These are phyloP conservation scores for Adelosebastes latens DNA, from an alignment of 2,797 vertebrate species.

Conservation along the genomic window DNA sequence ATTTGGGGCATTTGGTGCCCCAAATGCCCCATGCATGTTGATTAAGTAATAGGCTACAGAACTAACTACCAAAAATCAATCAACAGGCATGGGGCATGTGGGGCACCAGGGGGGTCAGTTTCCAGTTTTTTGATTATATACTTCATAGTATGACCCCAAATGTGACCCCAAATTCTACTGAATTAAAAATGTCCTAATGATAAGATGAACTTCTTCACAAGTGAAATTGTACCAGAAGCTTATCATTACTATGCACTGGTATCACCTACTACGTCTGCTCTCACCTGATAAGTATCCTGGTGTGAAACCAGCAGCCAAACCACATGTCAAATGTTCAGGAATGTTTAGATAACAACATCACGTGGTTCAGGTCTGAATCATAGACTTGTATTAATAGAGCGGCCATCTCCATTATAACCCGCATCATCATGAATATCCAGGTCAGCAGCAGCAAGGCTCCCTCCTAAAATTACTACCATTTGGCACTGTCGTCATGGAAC, in stretches of 20 bases:
- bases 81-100: background rate
- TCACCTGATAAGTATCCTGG: background rate
- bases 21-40: no score
- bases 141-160: background rate
- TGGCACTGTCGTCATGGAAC: background rate
- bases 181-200: background rate
- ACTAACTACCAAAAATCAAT: background rate
- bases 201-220: background rate
- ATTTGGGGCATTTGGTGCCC: no score
- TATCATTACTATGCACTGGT: no score
- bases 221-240: background rate
- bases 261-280: background rate
- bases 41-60: background rate
- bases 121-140: background rate
- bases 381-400: slow-evolving; percentile 40
- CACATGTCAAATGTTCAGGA: slow-evolving; percentile 67
- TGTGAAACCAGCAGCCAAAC: slow-evolving; percentile 9
- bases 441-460: background rate
- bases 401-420: slow-evolving; percentile 12
- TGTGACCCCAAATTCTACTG: background rate
- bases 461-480: background rate
- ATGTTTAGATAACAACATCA: slow-evolving; percentile 66
- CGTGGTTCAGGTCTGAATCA: slow-evolving; percentile 49
- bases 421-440: background rate
- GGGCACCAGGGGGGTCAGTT: no score